These are phyloP conservation scores for Zaprionus davidi DNA, from an alignment of 1,140 invertebrate species.

Conservation along the genomic window DNA sequence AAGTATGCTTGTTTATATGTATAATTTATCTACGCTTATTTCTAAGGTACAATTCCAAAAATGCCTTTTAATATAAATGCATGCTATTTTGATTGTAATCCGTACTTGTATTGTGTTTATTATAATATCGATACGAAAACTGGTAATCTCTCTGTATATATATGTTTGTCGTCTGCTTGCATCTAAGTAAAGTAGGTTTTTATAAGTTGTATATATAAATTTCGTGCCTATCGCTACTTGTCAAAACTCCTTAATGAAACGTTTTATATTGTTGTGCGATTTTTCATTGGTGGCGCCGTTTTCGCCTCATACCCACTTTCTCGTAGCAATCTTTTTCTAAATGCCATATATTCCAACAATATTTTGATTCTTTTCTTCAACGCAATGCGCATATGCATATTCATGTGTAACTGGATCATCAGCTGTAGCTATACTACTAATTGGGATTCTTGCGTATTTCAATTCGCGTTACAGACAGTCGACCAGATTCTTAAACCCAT, in stretches of 20 bases:
- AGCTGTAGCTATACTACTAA: conserved; percentile 22
- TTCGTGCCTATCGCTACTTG: conserved; percentile 28
- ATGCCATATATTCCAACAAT: conserved; percentile 12
- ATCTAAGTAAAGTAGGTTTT: conserved; percentile 14
- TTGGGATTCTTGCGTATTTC: conserved; percentile 29
- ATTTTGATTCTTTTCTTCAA: neutral
- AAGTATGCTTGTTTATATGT: conserved; percentile 12
- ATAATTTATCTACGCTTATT: conserved; percentile 75
- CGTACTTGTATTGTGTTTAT: conserved; percentile 54
- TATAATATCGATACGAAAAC: conserved; percentile 53
- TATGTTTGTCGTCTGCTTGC: conserved; percentile 38
- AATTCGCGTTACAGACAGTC: conserved; percentile 42
- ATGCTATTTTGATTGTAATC: conserved; percentile 67
- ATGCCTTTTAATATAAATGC: conserved; percentile 79
- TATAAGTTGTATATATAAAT: conserved; percentile 36
- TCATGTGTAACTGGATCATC: conserved; percentile 1
- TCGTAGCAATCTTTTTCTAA: conserved; percentile 2
- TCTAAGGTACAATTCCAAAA: conserved; percentile 81
- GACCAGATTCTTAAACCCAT: conserved; percentile 66
- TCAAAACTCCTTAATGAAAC: conserved; percentile 43
- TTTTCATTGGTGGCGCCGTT: conserved; percentile 52
- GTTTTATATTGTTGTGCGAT: conserved; percentile 43
- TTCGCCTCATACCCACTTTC: neutral
- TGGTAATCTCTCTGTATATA: conserved; percentile 48
- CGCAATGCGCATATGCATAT: neutral